Evolutionary conservation across 2,113 vertebrate species (phyloP).

Genomic region (Muscicapa adusta): DNA sequence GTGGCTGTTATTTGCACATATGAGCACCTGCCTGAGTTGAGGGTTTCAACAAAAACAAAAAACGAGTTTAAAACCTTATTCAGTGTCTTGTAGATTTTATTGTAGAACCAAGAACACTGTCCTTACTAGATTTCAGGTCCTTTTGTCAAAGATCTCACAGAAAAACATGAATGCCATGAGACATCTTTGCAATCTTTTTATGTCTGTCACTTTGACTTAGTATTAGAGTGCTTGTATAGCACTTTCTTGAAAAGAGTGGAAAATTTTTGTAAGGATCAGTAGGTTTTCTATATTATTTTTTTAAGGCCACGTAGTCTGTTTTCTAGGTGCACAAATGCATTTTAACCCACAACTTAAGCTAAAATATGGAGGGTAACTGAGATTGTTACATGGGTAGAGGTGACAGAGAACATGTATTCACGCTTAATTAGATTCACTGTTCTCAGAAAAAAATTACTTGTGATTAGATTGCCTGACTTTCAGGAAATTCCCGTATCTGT

Average conservation of each 20-base stretch:
- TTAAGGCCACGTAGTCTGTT: not conserved
- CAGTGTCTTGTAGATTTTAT: not conserved
- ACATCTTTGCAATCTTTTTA: not conserved
- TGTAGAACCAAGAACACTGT: not conserved
- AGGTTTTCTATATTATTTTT: not conserved
- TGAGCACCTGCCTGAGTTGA: not conserved
- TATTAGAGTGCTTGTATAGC: not conserved
- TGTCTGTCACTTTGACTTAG: not conserved
- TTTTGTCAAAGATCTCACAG: not conserved
- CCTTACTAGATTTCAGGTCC: not conserved
- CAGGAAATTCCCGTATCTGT: not conserved
- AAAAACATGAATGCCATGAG: not conserved
- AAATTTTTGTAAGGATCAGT: not conserved
- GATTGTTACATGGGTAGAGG: not conserved
- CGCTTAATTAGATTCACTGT: not conserved
- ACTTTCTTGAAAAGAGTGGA: not conserved
- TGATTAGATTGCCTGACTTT: not conserved
- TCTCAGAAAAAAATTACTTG: not conserved
- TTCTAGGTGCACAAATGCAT: not conserved
- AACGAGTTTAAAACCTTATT: not conserved
- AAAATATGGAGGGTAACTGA: not conserved
- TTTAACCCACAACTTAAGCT: not conserved
- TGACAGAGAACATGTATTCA: not conserved
- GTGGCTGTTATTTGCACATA: not conserved
- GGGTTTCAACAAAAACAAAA: not conserved